Conservation (phyloP, 37 sponge, comb jelly and placozoan species). For the Hormiphora californensis region DNA sequence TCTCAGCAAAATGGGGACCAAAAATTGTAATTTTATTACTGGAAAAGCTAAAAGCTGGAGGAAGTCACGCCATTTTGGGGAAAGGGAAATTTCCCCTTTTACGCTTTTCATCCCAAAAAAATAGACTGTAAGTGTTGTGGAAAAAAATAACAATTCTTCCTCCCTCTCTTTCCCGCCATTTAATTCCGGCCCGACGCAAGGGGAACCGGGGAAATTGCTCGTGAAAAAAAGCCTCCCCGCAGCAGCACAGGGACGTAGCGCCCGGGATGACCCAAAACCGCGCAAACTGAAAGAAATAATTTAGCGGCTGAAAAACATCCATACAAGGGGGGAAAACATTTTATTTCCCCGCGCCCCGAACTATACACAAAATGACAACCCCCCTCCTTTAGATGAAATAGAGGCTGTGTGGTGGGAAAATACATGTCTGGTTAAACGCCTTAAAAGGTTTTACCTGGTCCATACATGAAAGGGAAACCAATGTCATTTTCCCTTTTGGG, state of each 20-base stretch:
- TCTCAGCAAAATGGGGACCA: too few species aligned
- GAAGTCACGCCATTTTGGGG: conserved; percentile 81
- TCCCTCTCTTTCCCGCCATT: not conserved
- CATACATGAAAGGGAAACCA: conserved; percentile 72
- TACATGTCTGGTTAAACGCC: conserved; percentile 88
- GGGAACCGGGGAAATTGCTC: conserved; percentile 85
- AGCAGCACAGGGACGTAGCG: conserved; percentile 60
- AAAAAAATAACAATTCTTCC: not conserved
- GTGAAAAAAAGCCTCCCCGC: conserved; percentile 79
- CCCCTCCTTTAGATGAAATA: conserved; percentile 57
- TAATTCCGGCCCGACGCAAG: conserved; percentile 81
- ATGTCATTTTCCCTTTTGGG: too few species aligned
- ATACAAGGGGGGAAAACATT: too few species aligned
- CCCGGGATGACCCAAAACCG: not conserved
- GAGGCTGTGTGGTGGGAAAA: conserved; percentile 86
- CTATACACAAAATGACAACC: too few species aligned
- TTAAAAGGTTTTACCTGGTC: conserved; percentile 87
- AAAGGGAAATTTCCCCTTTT: conserved; percentile 58
- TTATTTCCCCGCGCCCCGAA: too few species aligned
- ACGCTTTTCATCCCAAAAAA: conserved; percentile 58
- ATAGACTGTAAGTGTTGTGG: conserved; percentile 66
- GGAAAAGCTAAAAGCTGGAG: conserved; percentile 82
- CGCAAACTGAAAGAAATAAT: not conserved
- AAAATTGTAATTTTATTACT: conserved; percentile 76
- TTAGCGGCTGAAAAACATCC: too few species aligned